Base-by-base conservation (phyloP, 2,888 invertebrate species). In the Piscicola geometra region DNA sequence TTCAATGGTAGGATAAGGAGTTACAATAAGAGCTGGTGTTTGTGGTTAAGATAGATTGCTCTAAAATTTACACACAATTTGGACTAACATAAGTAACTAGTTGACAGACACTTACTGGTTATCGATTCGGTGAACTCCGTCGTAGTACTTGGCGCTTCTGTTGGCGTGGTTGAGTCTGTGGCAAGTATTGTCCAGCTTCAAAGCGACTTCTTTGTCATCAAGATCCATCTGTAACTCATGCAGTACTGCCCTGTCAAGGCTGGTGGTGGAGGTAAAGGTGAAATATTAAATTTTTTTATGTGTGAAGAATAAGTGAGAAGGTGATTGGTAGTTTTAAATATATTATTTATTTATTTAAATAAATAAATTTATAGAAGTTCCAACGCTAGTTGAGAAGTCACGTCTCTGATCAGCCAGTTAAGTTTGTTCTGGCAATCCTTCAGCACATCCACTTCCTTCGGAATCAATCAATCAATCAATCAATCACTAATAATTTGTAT, bases 221-320 rank as follows among this genome's bases (percentile, higher is more conserved):
- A 93, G 89, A 86, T 96, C 95, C 0, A 91, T 89, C 87, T 96
- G 94, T 77, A 96, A 87, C 84, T 93, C 91, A 86, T 94, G 92
- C 83, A 86, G 85, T 21, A 85, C 84, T 33, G 85, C 84, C 64
- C 86, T 81, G 81, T 84, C 82, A 77, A 85, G 78, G 60, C 86
- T 86, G 79, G n/a, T 2, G 56, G 0, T 52, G 32, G 28, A n/a
- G n/a, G n/a, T n/a, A n/a, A n/a, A n/a, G n/a, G n/a, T n/a, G n/a
- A n/a, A n/a, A n/a, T n/a, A n/a, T n/a, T n/a, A n/a, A n/a, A n/a
- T n/a, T n/a, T n/a, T n/a, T n/a, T n/a, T n/a, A n/a, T n/a, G n/a
- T n/a, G n/a, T n/a, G n/a, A n/a, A n/a, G n/a, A n/a, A n/a, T n/a
- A n/a, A n/a, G n/a, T n/a, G n/a, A n/a, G n/a, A n/a, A n/a, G n/a